Percentiles rank a stretch among this genome's conserved stretches.
These are phyloP conservation scores for Pontoporia blainvillei DNA, from an alignment of 2,113 vertebrate genomes.

Conservation along the genomic window DNA sequence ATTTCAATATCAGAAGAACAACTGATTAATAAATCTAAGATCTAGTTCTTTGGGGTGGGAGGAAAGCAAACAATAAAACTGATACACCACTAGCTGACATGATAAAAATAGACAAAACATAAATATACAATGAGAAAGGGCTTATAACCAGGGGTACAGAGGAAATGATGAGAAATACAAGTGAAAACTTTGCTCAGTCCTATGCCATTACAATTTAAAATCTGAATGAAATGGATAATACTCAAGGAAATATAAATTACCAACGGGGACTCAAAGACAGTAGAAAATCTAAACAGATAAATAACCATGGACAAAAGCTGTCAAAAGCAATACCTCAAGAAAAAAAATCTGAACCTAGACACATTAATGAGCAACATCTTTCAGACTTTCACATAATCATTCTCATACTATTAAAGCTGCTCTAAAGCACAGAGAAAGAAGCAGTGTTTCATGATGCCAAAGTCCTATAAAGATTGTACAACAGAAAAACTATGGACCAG, in stretches of 20 bases:
- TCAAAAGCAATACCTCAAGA: background rate
- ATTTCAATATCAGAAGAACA: background rate
- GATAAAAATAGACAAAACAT: background rate
- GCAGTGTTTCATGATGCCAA: background rate
- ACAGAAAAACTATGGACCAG: background rate
- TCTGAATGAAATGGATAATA: background rate
- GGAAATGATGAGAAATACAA: background rate
- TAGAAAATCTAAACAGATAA: background rate
- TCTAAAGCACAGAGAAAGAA: background rate
- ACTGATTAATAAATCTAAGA: background rate
- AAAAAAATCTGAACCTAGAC: background rate
- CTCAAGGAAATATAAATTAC: slow-evolving; percentile 10
- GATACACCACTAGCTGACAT: background rate
- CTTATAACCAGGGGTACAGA: background rate
- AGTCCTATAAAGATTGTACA: background rate
- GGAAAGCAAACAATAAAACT: slow-evolving; percentile 34
- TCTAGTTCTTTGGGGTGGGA: background rate
- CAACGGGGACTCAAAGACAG: background rate
- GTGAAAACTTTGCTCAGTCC: background rate
- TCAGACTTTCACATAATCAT: background rate
- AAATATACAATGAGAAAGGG: background rate
- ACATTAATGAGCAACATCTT: background rate
- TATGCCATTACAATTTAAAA: background rate
- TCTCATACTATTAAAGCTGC: background rate
- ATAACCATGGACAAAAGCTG: background rate